A percentile compares a stretch with the other conserved stretches of the same genome.
Evolutionary conservation across 2,113 vertebrate species (phyloP).

Genomic region (Chloropsis cyanopogon): DNA sequence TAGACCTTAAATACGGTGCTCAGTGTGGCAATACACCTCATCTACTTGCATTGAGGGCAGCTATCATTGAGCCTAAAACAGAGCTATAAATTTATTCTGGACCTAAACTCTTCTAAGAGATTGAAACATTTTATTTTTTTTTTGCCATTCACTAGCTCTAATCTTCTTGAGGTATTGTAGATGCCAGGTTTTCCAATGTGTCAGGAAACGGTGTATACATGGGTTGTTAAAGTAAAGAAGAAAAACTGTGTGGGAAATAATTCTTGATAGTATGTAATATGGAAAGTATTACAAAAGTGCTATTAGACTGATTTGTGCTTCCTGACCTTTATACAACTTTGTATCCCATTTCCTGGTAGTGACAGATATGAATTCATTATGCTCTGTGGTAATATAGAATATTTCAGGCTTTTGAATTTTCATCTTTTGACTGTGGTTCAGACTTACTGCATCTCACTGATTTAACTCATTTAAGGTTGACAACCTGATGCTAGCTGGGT

Average conservation of each 20-base stretch:
- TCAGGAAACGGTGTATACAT: not conserved
- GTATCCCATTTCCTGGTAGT: constrained; percentile 1
- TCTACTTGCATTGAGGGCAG: not conserved
- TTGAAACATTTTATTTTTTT: not conserved
- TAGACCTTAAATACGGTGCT: not conserved
- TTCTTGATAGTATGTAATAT: not conserved
- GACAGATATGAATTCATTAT: not conserved
- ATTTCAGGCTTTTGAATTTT: not conserved
- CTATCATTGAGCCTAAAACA: not conserved
- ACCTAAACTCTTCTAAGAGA: not conserved
- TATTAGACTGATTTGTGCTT: constrained; percentile 6
- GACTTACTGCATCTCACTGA: not conserved
- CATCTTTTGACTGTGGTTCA: not conserved
- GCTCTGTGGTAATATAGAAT: not conserved
- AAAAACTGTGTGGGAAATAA: constrained; percentile 3
- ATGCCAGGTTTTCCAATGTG: not conserved
- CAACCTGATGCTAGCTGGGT: not conserved
- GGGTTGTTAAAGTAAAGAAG: not conserved
- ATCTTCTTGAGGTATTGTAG: not conserved
- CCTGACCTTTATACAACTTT: constrained; percentile 21
- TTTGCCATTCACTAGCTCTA: not conserved
- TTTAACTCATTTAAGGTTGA: not conserved
- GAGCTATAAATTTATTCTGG: not conserved
- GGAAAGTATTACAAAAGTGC: constrained; percentile 29
- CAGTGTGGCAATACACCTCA: not conserved